Conservation (phyloP, 2,888 invertebrate genomes). For the Fragum whitleyi region DNA sequence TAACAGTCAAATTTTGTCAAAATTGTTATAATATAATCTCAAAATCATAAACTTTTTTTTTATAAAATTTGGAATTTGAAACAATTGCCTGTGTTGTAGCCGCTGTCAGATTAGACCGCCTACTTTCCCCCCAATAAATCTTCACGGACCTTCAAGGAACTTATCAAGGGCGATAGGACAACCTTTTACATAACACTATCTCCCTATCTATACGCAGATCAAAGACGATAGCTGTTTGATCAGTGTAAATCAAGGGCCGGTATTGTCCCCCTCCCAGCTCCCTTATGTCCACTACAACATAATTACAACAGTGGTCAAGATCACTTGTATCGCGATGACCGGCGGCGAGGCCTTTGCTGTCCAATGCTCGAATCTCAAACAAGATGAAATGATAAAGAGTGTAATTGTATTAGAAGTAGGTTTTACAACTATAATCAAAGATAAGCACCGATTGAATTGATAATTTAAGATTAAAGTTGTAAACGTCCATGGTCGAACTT, state of each 20-base stretch:
- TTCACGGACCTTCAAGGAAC: not conserved
- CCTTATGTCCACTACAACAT: constrained; percentile 53
- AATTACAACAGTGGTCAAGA: constrained; percentile 45
- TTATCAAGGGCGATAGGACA: constrained; percentile 5
- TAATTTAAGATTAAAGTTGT: constrained; percentile 42
- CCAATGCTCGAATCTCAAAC: not conserved
- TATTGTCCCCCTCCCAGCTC: constrained; percentile 59
- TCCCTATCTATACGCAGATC: constrained; percentile 56
- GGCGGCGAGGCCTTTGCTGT: constrained; percentile 1
- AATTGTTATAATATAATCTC: too few relatives aligned
- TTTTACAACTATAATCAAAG: constrained; percentile 61
- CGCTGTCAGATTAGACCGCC: not conserved
- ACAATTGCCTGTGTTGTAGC: too few relatives aligned
- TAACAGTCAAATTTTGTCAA: too few relatives aligned
- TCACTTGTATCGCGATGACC: constrained; percentile 39
- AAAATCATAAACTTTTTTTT: too few relatives aligned
- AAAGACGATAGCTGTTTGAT: constrained; percentile 65
- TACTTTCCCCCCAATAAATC: not conserved
- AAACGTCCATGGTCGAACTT: not conserved
- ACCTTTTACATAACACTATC: not conserved
- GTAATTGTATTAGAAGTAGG: constrained; percentile 28
- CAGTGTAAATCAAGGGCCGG: constrained; percentile 54
- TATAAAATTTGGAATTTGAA: too few relatives aligned
- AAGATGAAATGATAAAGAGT: constrained; percentile 23
- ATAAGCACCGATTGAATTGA: constrained; percentile 53